phyloP scores from a whole-genome alignment of 2,888 invertebrate genomes.

The Argyresthia goedartella region DNA sequence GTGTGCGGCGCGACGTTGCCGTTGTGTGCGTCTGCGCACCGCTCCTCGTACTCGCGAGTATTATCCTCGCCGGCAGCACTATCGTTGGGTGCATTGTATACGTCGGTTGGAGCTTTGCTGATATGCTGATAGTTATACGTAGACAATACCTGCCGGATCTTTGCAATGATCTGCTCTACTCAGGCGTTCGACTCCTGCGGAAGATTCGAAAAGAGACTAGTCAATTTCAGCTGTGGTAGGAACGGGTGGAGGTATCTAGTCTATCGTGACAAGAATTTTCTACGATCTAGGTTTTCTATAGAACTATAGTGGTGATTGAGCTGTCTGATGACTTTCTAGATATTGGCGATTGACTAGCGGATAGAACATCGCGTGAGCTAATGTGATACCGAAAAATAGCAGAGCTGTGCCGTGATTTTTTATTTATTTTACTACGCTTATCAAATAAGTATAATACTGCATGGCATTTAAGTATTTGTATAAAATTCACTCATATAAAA shows the following conservation, averaged over 20 bases:
- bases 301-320: slow-evolving; percentile 30
- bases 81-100: slow-evolving; percentile 50
- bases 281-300: slow-evolving; percentile 39
- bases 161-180: slow-evolving; percentile 89
- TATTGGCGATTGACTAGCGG: slow-evolving; percentile 20
- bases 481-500: slow-evolving; percentile 62
- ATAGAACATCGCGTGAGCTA: not conserved
- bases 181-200: slow-evolving; percentile 89
- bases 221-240: slow-evolving; percentile 39
- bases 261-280: slow-evolving; percentile 12
- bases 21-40: slow-evolving; percentile 52
- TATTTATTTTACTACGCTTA: not conserved
- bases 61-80: slow-evolving; percentile 47
- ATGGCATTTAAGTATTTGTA: slow-evolving; percentile 53
- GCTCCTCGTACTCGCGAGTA: slow-evolving; percentile 22
- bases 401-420: slow-evolving; percentile 4
- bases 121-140: slow-evolving; percentile 79
- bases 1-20: slow-evolving; percentile 58
- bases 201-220: slow-evolving; percentile 54
- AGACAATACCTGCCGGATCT: slow-evolving; percentile 83
- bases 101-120: slow-evolving; percentile 62
- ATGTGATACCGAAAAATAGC: not conserved
- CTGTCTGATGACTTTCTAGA: slow-evolving; percentile 38
- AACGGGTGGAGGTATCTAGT: slow-evolving; percentile 11
- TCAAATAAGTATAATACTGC: slow-evolving; percentile 41